Evolutionary conservation across 2,888 invertebrate species (phyloP).

Genomic region (Rhaphigaster nebulosa): DNA sequence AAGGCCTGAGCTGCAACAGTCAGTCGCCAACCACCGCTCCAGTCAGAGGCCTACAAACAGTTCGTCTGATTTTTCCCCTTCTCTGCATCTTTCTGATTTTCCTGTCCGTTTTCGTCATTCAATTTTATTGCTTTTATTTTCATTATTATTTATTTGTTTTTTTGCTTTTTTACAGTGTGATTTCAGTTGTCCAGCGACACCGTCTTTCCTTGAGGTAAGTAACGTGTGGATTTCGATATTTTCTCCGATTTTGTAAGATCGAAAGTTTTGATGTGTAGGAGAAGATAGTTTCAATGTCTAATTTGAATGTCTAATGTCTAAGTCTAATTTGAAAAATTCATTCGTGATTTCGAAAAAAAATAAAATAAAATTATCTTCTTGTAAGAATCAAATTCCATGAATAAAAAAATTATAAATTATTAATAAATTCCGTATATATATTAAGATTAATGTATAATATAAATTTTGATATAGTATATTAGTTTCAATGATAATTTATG

Average conservation of each 20-base stretch:
- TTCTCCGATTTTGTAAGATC: neutral
- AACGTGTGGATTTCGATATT: neutral
- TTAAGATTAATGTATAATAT: no score
- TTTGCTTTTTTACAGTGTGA: constrained; percentile 23
- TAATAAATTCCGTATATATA: no score
- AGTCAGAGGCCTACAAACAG: constrained; percentile 29
- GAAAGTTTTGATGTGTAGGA: neutral
- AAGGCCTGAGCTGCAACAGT: constrained; percentile 18
- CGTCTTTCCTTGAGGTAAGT: neutral
- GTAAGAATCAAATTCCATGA: no score
- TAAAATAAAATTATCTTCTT: no score
- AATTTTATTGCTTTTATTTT: neutral
- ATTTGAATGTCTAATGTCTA: no score
- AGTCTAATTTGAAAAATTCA: no score
- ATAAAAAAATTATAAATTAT: no score
- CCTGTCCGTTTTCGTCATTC: neutral
- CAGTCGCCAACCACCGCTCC: constrained; percentile 24
- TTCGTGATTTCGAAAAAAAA: no score
- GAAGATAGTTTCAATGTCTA: no score
- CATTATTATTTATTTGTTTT: neutral
- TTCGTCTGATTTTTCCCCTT: neutral
- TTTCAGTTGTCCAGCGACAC: neutral
- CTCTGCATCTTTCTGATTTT: neutral
- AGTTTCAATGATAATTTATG: no score
- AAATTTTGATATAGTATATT: no score